Evolutionary conservation across 2,797 vertebrate species (phyloP), one percentile per base, ranked within the genome.

Genomic region (Megalops cyprinoides): DNA sequence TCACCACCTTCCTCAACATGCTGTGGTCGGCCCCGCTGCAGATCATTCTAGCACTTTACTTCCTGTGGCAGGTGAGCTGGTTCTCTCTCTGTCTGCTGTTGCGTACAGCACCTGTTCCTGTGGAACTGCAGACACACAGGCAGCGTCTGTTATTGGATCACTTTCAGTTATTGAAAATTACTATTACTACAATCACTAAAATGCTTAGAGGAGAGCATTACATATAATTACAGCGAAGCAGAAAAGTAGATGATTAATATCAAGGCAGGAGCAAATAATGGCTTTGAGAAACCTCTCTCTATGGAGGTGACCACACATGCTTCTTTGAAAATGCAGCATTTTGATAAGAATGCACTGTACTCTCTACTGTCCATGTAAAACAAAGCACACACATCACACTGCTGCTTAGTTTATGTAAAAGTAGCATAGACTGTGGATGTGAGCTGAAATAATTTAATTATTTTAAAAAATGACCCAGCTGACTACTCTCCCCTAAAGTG

Each of bases 1-100:
- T 98, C 69, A 89, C 91, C 83, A 93, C 94, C 55, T 98, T 96
- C 91, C 94, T 99, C 85, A 97, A 97, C 90, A 94, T 99, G 96
- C 51, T 99, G 87, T 99, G 97, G 97, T 99, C 98, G 15, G 95
- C 96, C 0, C 98, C 98, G 0, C 92, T 99, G 82, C 97, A 99
- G 94, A 97, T 98, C 77, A 79, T 93, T 78, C 93, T 99, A 79
- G 97, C 98, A 0, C 92, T 99, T 0, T 97, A 96, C 90, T 99
- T 98, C 89, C 96, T 99, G 42, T 99, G 97, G 97, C 86, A 96
- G 97, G 98, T 98, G 82, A 23, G 73, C 39, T 44, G 51, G n/a
- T 5, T 58, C 10, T 18, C 15, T 34, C 62, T 37, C 3, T 14
- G 7, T 28, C 56, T 28, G 62, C 18, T 15, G 10, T 37, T 37